phyloP scores from a whole-genome alignment of 2,888 invertebrate genomes.

The Leptogaster cylindrica region DNA sequence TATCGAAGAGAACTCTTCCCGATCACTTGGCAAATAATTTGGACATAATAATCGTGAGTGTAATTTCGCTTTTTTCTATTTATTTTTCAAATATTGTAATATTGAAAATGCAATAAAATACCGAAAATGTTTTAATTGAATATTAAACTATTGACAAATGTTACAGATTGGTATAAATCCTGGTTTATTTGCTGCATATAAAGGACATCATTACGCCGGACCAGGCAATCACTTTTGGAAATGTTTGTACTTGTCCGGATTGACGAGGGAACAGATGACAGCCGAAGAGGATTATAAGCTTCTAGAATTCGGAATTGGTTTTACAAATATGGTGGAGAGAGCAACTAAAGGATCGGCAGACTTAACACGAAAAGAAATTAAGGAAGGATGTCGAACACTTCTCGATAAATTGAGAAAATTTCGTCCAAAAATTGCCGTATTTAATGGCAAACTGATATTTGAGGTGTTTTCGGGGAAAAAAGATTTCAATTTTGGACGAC shows the following conservation, averaged over 20 bases:
- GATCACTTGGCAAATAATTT: slow-evolving; percentile 93
- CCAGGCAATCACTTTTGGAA: slow-evolving; percentile 99
- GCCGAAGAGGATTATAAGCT: slow-evolving; percentile 95
- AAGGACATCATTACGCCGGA: slow-evolving; percentile 98
- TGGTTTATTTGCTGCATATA: slow-evolving; percentile 95
- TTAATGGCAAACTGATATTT: slow-evolving; percentile 98
- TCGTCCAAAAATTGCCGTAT: slow-evolving; percentile 95
- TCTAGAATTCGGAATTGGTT: slow-evolving; percentile 92
- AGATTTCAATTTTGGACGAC: slow-evolving; percentile 95
- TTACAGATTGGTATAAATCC: slow-evolving; percentile 97
- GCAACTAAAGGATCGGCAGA: slow-evolving; percentile 97
- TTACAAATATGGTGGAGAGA: slow-evolving; percentile 96
- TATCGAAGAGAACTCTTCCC: slow-evolving; percentile 89
- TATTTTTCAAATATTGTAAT: neutral
- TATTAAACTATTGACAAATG: slow-evolving; percentile 40
- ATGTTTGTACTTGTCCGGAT: slow-evolving; percentile 91
- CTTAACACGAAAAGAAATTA: slow-evolving; percentile 90
- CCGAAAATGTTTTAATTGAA: neutral
- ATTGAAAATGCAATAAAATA: slow-evolving; percentile 1
- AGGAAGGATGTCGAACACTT: slow-evolving; percentile 88
- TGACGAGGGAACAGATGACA: slow-evolving; percentile 94
- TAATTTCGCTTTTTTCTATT: slow-evolving; percentile 60
- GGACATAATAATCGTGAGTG: slow-evolving; percentile 98
- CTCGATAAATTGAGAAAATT: slow-evolving; percentile 89
- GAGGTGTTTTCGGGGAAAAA: slow-evolving; percentile 97